These are phyloP conservation scores for Nymphalis urticae DNA, from an alignment of 2,888 invertebrate genomes.

Conservation along the genomic window DNA sequence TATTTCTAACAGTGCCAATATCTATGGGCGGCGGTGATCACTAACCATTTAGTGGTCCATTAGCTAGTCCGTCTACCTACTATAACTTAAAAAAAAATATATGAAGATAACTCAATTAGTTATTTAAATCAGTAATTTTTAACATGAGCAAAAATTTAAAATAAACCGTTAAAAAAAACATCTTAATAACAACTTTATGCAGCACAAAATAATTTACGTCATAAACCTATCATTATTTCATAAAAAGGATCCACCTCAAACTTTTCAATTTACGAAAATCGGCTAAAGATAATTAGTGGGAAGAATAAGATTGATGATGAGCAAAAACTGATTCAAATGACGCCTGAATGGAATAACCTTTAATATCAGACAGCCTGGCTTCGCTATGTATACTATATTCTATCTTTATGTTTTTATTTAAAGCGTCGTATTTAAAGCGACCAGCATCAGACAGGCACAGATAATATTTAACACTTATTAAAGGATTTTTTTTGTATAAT, in stretches of 20 bases:
- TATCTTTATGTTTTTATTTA: neutral
- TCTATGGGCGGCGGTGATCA: no score
- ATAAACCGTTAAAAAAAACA: neutral
- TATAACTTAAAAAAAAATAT: no score
- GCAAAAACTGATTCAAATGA: conserved; percentile 37
- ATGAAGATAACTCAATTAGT: conserved; percentile 1
- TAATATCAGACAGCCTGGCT: conserved; percentile 31
- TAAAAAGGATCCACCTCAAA: conserved; percentile 40
- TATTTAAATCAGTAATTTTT: conserved; percentile 1
- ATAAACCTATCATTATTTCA: conserved; percentile 43
- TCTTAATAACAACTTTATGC: conserved; percentile 23
- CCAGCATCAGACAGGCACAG: neutral
- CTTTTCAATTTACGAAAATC: conserved; percentile 42
- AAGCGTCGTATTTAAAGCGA: neutral
- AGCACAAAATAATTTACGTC: conserved; percentile 25
- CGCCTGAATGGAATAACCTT: conserved; percentile 30
- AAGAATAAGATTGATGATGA: conserved; percentile 38
- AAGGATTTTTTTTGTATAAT: no score
- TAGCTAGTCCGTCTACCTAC: no score
- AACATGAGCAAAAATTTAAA: conserved; percentile 24
- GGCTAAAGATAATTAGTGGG: conserved; percentile 42
- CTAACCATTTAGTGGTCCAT: no score
- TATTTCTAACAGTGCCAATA: no score
- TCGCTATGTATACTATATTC: neutral
- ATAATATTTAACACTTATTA: no score